Evolutionary conservation across 2,797 vertebrate species (phyloP), one percentile per base, ranked within the genome.

Genomic region (Gymnopithys bicolor): DNA sequence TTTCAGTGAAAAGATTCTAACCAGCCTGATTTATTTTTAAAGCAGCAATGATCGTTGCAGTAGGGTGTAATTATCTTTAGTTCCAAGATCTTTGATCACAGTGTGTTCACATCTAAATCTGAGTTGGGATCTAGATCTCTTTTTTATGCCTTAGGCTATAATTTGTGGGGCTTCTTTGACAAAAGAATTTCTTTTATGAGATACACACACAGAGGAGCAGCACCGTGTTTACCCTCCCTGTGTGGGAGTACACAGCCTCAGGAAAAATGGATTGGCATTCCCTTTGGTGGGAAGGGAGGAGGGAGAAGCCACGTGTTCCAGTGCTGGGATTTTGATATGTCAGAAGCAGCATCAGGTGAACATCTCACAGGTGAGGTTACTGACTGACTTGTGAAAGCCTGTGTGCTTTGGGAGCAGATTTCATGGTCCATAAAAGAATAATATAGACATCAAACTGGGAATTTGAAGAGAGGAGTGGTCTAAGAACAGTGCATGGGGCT

Each of bases 21-120:
- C 43, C 73, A 86, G 52, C 59, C 25, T 67, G 89, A n/a, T 93
- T 89, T 96, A 88, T 96, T 93, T 96, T 96, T 93, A 92, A 92
- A 89, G 35, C 74, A 86, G 92, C 76, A 84, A 43, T 55, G 79
- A 81, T 95, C 4, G 0, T 84, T 92, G 85, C 84, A 92, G 58
- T 48, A 91, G 94, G 69, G 37, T 92, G 66, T 83, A 96, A 95
- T 96, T 93, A 93, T 86, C 89, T 89, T 77, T 60, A 90, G 88
- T 91, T 93, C 89, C 95, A 95, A 96, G 76, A 88, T 95, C 92
- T 96, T 94, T 93, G 96, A 94, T 94, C 84, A 71, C 89, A 94
- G 55, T 18, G 23, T 83, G 82, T 89, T 93, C 87, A 69, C 59
- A 48, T 93, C 85, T 86, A 81, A 92, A 90, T 91, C 87, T 86